A percentile compares a stretch with the other conserved stretches of the same genome.
phyloP scores from a whole-genome alignment of 2,888 invertebrate genomes.

The Latrodectus elegans region DNA sequence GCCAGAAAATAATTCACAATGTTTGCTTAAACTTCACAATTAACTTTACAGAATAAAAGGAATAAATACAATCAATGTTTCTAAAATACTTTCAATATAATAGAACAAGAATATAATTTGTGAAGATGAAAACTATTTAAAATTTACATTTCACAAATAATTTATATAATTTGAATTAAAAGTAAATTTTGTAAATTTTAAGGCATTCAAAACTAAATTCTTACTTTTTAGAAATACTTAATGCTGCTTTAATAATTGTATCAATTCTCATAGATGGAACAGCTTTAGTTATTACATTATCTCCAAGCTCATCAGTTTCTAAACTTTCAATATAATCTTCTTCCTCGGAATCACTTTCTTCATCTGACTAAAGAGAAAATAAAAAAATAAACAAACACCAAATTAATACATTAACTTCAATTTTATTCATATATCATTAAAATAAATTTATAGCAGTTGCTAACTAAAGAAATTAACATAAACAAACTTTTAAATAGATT shows the following conservation, averaged over 20 bases:
- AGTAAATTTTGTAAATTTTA: no score
- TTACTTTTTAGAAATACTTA: conserved; percentile 56
- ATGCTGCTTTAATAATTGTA: conserved; percentile 50
- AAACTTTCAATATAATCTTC: conserved; percentile 20
- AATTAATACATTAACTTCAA: no score
- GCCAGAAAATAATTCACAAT: no score
- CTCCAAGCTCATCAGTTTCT: conserved; percentile 19
- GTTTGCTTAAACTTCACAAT: no score
- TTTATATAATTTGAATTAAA: no score
- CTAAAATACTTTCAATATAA: no score
- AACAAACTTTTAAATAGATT: neutral
- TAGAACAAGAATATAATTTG: no score
- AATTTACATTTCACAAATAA: no score
- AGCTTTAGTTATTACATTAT: conserved; percentile 7
- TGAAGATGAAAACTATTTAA: no score
- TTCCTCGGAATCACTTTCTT: conserved; percentile 52
- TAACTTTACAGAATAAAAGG: no score
- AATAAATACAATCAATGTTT: no score
- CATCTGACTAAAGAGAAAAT: conserved; percentile 9
- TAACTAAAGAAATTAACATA: neutral
- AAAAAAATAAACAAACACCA: neutral
- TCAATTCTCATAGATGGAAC: conserved; percentile 52
- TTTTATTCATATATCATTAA: no score
- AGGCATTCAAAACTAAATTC: neutral
- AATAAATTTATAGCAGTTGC: neutral